These are phyloP conservation scores for Polyergus mexicanus DNA, from an alignment of 1,140 invertebrate species.

Conservation along the genomic window DNA sequence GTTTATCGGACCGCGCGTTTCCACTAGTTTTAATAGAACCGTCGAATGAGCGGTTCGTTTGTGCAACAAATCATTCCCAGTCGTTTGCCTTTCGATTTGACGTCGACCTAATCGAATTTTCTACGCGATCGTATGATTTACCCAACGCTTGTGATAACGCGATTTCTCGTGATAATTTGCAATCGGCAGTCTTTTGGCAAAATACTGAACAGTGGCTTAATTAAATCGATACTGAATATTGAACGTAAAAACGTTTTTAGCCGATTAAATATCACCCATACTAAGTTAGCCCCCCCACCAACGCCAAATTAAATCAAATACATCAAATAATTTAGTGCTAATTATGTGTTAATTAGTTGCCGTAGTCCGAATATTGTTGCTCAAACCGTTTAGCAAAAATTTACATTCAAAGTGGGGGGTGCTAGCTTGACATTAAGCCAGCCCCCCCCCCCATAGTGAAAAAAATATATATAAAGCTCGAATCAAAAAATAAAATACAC, in stretches of 20 bases:
- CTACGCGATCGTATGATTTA: constrained; percentile 43
- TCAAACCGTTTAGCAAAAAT: too few relatives aligned
- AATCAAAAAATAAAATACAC: too few relatives aligned
- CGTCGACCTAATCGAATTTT: constrained; percentile 60
- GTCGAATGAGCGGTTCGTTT: constrained; percentile 55
- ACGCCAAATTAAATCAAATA: too few relatives aligned
- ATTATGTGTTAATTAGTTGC: too few relatives aligned
- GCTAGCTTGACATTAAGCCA: too few relatives aligned
- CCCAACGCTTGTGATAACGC: constrained; percentile 26
- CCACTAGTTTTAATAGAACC: constrained; percentile 62
- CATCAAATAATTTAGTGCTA: too few relatives aligned
- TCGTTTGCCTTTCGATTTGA: constrained; percentile 60
- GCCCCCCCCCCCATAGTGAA: too few relatives aligned
- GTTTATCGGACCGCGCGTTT: constrained; percentile 57
- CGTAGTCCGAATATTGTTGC: too few relatives aligned
- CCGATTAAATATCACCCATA: not conserved
- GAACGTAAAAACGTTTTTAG: constrained; percentile 6
- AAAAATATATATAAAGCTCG: too few relatives aligned
- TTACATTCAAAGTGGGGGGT: too few relatives aligned
- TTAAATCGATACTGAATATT: not conserved
- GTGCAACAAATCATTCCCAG: constrained; percentile 60
- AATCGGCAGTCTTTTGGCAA: constrained; percentile 27
- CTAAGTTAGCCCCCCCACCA: too few relatives aligned
- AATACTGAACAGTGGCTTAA: constrained; percentile 28
- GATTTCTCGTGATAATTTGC: constrained; percentile 37